These are phyloP conservation scores for Ditula angustiorana DNA, from an alignment of 2,888 invertebrate species.

Conservation along the genomic window DNA sequence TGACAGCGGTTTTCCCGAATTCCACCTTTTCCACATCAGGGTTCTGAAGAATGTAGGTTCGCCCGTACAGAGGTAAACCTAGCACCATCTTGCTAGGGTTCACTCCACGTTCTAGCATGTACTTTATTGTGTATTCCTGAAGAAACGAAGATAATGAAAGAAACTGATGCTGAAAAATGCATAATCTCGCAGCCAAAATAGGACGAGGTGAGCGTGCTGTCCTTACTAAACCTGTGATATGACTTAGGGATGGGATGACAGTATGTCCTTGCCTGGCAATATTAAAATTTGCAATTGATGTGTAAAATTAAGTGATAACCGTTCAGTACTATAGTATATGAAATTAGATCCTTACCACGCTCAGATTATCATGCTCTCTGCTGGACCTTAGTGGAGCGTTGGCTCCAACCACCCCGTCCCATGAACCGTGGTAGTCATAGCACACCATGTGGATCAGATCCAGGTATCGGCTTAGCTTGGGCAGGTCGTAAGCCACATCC, in stretches of 20 bases:
- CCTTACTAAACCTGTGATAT: no score
- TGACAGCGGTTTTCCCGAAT: conserved; percentile 82
- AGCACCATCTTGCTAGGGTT: conserved; percentile 91
- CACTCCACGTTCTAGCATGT: conserved; percentile 90
- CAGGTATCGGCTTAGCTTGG: conserved; percentile 88
- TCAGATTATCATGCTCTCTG: conserved; percentile 83
- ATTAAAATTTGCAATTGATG: no score
- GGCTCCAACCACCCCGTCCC: conserved; percentile 91
- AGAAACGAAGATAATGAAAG: conserved; percentile 40
- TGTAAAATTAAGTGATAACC: no score
- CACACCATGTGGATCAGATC: conserved; percentile 94
- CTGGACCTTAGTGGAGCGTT: conserved; percentile 89
- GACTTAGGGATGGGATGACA: no score
- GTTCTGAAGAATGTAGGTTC: conserved; percentile 88
- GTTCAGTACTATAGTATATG: no score
- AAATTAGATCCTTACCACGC: conserved; percentile 87
- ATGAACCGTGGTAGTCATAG: conserved; percentile 95
- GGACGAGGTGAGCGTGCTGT: no score
- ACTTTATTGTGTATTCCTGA: conserved; percentile 91
- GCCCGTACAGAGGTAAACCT: conserved; percentile 93
- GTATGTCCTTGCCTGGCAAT: no score
- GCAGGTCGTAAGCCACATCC: conserved; percentile 91
- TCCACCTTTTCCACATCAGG: conserved; percentile 69
- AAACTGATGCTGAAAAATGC: no score
- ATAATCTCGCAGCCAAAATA: neutral